Evolutionary conservation across 2,797 vertebrate genomes (phyloP).

Genomic region (Coendou prehensilis): DNA sequence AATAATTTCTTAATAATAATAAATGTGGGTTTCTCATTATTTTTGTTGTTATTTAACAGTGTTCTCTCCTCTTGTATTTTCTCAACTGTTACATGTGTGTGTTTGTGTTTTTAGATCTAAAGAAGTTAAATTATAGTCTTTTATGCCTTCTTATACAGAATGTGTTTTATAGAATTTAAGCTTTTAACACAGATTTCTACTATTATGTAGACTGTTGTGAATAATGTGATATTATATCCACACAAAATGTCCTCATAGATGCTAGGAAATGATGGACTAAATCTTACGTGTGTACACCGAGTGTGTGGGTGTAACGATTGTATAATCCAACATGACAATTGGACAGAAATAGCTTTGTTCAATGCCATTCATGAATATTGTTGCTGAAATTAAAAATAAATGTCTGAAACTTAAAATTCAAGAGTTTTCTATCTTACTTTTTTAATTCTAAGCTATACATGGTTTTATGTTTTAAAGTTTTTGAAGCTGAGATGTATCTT

Average conservation of each 20-base stretch:
- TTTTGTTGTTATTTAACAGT: neutral
- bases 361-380: neutral
- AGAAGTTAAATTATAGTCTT: neutral
- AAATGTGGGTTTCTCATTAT: neutral
- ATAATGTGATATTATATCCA: neutral
- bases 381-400: slow-evolving; percentile 44
- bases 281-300: neutral
- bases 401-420: slow-evolving; percentile 54
- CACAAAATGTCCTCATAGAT: neutral
- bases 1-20: neutral
- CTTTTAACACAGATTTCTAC: neutral
- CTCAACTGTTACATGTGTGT: neutral
- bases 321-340: neutral
- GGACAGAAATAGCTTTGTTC: neutral
- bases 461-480: slow-evolving; percentile 37
- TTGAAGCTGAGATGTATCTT: slow-evolving; percentile 19
- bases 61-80: slow-evolving; percentile 13
- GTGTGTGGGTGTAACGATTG: neutral
- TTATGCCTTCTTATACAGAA: slow-evolving; percentile 28
- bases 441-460: slow-evolving; percentile 41
- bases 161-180: neutral
- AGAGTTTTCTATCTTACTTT: neutral
- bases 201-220: neutral
- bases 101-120: neutral
- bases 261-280: neutral